A percentile compares a stretch with the other conserved stretches of the same genome.
Conservation (phyloP, 1,140 invertebrate species). For the Platorchestia sp. region DNA sequence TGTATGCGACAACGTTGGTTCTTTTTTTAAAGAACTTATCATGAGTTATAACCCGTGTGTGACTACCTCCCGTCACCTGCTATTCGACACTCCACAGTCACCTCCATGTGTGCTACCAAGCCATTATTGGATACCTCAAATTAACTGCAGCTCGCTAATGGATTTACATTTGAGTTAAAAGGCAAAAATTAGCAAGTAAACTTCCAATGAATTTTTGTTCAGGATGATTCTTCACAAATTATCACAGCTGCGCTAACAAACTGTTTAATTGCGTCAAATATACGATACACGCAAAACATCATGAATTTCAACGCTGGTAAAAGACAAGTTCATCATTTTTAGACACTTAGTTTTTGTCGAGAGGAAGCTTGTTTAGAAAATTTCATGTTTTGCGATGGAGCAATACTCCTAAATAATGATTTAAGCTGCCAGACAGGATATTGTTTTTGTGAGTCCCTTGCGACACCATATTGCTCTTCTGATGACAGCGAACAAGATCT, state of each 20-base stretch:
- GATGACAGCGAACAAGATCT: constrained; percentile 16
- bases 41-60: too few species aligned
- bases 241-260: neutral
- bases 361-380: neutral
- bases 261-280: neutral
- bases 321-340: neutral
- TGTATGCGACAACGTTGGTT: too few species aligned
- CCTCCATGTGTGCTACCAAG: neutral
- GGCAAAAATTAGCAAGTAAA: neutral
- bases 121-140: neutral
- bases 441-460: neutral
- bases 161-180: neutral
- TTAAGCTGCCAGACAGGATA: neutral
- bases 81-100: too few species aligned
- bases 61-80: too few species aligned
- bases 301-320: neutral
- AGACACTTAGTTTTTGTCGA: neutral
- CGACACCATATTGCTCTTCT: neutral
- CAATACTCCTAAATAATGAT: neutral
- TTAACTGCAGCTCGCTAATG: neutral
- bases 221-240: neutral
- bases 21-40: too few species aligned
- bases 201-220: neutral
- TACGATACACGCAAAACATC: neutral
- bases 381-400: neutral